phyloP scores from a whole-genome alignment of 2,113 vertebrate species.

The Cynopterus brachyotis region DNA sequence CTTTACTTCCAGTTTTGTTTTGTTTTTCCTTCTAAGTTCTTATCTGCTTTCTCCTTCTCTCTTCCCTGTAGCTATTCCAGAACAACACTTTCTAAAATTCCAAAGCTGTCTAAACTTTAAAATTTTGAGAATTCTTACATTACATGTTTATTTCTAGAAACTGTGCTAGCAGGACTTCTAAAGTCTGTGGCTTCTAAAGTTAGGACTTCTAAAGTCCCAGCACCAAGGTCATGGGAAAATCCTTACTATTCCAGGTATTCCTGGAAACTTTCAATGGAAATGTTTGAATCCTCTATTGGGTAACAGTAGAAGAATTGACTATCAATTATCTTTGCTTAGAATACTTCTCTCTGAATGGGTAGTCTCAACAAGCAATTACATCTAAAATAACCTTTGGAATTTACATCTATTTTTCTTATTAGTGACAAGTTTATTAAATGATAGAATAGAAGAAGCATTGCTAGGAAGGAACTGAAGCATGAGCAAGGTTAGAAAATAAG shows the following conservation, averaged over 20 bases:
- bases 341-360: neutral
- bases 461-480: neutral
- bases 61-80: neutral
- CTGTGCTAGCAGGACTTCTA: neutral
- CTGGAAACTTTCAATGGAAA: neutral
- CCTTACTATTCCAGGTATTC: neutral
- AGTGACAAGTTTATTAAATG: neutral
- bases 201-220: constrained; percentile 1
- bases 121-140: constrained; percentile 17
- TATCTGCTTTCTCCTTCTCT: neutral
- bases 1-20: neutral
- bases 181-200: constrained; percentile 3
- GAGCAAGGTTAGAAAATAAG: neutral
- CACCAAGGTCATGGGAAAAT: constrained; percentile 48
- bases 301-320: neutral
- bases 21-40: neutral
- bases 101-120: constrained; percentile 16
- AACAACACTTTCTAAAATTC: constrained; percentile 43
- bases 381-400: neutral
- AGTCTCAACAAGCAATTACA: neutral
- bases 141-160: constrained; percentile 65
- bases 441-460: neutral
- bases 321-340: neutral
- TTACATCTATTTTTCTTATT: constrained; percentile 16
- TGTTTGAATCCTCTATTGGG: neutral